Conservation (phyloP, 2,888 invertebrate species). For the Aspidiotus destructor region DNA sequence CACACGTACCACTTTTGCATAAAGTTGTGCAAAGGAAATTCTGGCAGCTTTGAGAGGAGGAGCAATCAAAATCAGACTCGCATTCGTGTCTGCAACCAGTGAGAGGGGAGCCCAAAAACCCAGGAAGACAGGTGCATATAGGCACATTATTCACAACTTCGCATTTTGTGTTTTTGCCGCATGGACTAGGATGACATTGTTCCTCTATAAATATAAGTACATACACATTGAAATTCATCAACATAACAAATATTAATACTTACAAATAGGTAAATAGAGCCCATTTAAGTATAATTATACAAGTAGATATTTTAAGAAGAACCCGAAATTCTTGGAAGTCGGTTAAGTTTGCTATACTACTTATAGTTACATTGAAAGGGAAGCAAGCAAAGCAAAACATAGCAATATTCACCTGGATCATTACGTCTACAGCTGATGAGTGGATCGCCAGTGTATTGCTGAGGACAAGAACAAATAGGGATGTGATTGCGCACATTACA, state of each 20-base stretch:
- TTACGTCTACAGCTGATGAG: conserved; percentile 59
- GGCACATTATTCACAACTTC: conserved; percentile 65
- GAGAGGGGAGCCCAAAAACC: conserved; percentile 65
- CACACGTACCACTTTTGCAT: conserved; percentile 57
- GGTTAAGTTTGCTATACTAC: too few relatives aligned
- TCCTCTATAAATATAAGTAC: conserved; percentile 61
- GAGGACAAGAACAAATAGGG: conserved; percentile 67
- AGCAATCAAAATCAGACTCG: conserved; percentile 65
- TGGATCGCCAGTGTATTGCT: conserved; percentile 70
- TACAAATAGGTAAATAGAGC: not conserved
- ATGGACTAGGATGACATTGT: conserved; percentile 71
- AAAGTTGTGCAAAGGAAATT: conserved; percentile 67
- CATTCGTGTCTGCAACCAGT: conserved; percentile 74
- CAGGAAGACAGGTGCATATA: conserved; percentile 66
- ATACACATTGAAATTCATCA: not conserved
- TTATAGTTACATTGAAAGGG: not conserved
- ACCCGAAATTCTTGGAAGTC: too few relatives aligned
- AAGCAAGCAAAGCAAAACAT: not conserved
- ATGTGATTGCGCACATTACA: conserved; percentile 69
- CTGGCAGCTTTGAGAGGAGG: conserved; percentile 57
- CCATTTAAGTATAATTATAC: not conserved
- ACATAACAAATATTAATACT: not conserved
- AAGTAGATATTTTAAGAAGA: too few relatives aligned
- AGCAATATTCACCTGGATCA: conserved; percentile 58
- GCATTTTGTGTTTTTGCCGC: conserved; percentile 70